phyloP scores from a whole-genome alignment of 1,140 invertebrate genomes.

The Trachelipus rathkii region DNA sequence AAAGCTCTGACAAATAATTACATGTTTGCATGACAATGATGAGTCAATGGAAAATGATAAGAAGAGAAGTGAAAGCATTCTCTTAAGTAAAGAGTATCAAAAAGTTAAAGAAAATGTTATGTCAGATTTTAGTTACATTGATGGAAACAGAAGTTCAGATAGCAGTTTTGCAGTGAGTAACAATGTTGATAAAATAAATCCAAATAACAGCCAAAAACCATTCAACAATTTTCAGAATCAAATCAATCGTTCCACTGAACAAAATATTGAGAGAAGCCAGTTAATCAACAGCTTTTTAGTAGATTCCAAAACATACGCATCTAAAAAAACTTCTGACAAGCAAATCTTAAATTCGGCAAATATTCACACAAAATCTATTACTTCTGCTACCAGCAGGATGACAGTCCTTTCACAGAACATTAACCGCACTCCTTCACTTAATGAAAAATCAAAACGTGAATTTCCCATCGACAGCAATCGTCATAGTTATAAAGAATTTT shows the following conservation, averaged over 20 bases:
- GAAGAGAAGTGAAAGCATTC: background rate
- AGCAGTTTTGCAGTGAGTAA: background rate
- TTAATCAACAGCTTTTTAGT: background rate
- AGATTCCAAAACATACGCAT: background rate
- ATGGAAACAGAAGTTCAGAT: background rate
- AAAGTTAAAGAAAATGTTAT: background rate
- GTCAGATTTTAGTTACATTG: background rate
- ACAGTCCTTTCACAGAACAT: background rate
- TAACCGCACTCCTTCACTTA: background rate
- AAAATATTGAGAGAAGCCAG: background rate
- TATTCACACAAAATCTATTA: background rate
- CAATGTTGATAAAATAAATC: background rate
- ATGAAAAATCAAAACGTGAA: background rate
- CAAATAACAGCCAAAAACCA: background rate
- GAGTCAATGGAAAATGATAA: background rate
- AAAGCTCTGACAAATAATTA: constrained; percentile 45
- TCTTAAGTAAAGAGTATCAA: background rate
- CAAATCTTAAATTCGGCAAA: background rate
- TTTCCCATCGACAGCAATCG: background rate
- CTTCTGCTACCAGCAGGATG: background rate
- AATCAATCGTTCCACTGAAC: background rate
- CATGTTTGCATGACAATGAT: background rate
- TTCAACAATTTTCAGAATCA: background rate
- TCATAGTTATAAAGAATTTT: background rate
- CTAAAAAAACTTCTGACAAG: background rate